phyloP scores from a whole-genome alignment of 2,888 invertebrate genomes.

The Xylophagus ater region DNA sequence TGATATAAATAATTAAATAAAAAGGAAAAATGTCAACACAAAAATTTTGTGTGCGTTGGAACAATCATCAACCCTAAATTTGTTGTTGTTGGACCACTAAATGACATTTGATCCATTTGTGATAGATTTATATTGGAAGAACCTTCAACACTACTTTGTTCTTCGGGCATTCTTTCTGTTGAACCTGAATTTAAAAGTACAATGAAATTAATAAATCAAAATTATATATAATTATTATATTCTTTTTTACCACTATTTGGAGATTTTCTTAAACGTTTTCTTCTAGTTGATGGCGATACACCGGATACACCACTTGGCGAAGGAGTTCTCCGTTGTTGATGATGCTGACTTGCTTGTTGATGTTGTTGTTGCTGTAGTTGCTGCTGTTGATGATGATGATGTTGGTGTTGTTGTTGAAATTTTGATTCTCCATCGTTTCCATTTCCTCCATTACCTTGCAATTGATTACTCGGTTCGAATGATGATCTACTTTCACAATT shows the following conservation, averaged over 20 bases:
- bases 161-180: constrained; percentile 22
- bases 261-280: too few species aligned
- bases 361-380: constrained; percentile 36
- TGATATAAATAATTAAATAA: too few species aligned
- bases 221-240: too few species aligned
- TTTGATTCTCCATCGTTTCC: not conserved
- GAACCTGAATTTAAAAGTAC: not conserved
- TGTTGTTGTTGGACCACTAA: constrained; percentile 29
- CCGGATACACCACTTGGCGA: not conserved
- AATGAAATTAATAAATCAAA: too few species aligned
- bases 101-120: constrained; percentile 31
- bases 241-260: too few species aligned
- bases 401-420: constrained; percentile 10
- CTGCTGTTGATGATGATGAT: constrained; percentile 20
- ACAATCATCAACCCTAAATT: constrained; percentile 18
- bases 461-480: constrained; percentile 39
- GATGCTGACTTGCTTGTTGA: constrained; percentile 19
- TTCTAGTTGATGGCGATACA: not conserved
- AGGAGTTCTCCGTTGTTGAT: constrained; percentile 7
- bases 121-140: constrained; percentile 24
- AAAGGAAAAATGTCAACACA: too few species aligned
- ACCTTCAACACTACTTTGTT: constrained; percentile 23
- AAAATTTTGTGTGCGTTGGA: constrained; percentile 36
- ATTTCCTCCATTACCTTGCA: constrained; percentile 36
- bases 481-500: not conserved